Evolutionary conservation across 2,113 vertebrate genomes (phyloP).

Genomic region (Daubentonia madagascariensis): DNA sequence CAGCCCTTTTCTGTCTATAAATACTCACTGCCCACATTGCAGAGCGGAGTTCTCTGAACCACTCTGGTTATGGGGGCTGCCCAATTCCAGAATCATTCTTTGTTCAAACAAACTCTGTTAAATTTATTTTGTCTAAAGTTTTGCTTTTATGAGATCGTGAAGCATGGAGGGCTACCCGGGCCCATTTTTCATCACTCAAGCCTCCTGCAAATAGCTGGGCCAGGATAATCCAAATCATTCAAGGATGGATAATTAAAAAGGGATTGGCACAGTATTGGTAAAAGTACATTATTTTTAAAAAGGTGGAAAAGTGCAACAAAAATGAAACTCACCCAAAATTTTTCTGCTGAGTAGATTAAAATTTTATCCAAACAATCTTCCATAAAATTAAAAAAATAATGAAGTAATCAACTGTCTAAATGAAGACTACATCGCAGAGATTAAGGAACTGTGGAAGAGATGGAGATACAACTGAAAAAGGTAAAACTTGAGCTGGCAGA

Average conservation of each 20-base stretch:
- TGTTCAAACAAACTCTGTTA: background rate
- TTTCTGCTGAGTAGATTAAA: background rate
- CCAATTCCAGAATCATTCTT: background rate
- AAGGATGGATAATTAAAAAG: conserved; percentile 12
- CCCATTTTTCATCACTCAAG: background rate
- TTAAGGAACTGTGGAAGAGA: background rate
- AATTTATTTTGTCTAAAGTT: background rate
- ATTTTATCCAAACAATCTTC: background rate
- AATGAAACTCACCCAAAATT: background rate
- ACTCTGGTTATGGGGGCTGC: background rate
- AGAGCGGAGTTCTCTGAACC: background rate
- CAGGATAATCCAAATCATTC: background rate
- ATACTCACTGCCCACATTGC: background rate
- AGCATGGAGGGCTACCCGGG: background rate
- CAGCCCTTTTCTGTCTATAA: background rate
- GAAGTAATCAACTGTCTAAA: background rate
- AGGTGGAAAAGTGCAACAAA: background rate
- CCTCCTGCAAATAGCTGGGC: background rate
- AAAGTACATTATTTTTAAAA: background rate
- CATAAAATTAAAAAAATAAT: background rate
- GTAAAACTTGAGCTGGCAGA: background rate
- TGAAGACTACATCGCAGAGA: background rate
- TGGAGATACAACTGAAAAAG: background rate
- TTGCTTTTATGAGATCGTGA: background rate
- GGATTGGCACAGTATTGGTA: background rate